phyloP scores from a whole-genome alignment of 2,888 invertebrate species.

The Rhamnusium bicolor region DNA sequence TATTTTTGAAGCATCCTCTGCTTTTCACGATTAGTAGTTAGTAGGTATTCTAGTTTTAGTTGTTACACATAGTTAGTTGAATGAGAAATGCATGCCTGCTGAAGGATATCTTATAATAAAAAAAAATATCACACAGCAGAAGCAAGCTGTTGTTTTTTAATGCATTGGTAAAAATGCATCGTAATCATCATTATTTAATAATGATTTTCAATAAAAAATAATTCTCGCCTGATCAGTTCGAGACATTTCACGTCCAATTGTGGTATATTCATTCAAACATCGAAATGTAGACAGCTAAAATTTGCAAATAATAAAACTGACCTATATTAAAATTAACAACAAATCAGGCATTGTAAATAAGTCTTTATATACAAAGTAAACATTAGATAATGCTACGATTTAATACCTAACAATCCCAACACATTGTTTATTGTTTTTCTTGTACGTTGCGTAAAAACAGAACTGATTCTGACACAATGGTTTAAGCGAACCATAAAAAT shows the following conservation, averaged over 20 bases:
- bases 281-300: neutral
- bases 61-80: too few relatives aligned
- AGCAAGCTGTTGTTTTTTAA: neutral
- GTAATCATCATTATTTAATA: neutral
- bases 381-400: neutral
- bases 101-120: too few relatives aligned
- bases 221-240: neutral
- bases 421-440: constrained; percentile 20
- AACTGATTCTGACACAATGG: neutral
- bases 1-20: too few relatives aligned
- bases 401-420: neutral
- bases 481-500: constrained; percentile 61
- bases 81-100: too few relatives aligned
- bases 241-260: neutral
- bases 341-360: neutral
- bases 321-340: neutral
- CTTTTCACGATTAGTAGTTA: too few relatives aligned
- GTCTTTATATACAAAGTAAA: neutral
- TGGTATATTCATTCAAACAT: neutral
- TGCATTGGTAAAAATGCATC: neutral
- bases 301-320: neutral
- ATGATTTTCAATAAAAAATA: neutral
- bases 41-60: too few relatives aligned
- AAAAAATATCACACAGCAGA: neutral
- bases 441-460: constrained; percentile 5